Conservation (phyloP, 2,888 invertebrate genomes). For the Chrysodeixis includens region DNA sequence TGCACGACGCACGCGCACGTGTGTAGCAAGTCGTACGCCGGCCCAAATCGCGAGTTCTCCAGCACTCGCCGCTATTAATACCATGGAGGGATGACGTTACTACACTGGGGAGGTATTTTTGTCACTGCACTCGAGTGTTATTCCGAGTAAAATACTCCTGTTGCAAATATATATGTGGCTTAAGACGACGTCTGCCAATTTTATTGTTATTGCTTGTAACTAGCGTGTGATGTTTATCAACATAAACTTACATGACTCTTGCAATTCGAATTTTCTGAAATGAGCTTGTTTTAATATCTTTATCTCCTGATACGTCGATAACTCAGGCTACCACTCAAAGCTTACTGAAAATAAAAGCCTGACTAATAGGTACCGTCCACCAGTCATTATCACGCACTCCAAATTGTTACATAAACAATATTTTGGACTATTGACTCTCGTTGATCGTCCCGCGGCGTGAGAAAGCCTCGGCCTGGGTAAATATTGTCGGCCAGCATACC, state of each 20-base stretch:
- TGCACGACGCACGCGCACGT: conserved; percentile 58
- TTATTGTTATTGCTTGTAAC: conserved; percentile 15
- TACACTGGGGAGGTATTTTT: conserved; percentile 69
- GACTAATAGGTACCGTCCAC: conserved; percentile 37
- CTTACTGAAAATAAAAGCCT: conserved; percentile 8
- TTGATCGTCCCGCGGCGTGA: conserved; percentile 79
- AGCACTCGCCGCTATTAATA: conserved; percentile 72
- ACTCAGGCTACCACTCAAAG: conserved; percentile 6
- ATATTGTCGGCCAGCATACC: conserved; percentile 73
- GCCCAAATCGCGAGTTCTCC: conserved; percentile 76
- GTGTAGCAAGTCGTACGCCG: conserved; percentile 65
- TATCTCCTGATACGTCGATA: background rate
- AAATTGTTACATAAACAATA: conserved; percentile 79
- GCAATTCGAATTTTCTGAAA: too few species aligned
- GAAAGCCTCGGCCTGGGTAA: conserved; percentile 79
- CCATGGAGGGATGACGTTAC: conserved; percentile 72
- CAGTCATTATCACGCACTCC: conserved; percentile 42
- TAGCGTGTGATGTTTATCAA: conserved; percentile 13
- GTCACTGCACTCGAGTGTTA: conserved; percentile 54
- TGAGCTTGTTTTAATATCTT: too few species aligned
- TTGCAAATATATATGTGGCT: conserved; percentile 35
- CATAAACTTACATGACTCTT: background rate
- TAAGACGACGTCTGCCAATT: conserved; percentile 17
- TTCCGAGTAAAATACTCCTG: conserved; percentile 42
- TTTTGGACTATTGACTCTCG: conserved; percentile 75